Evolutionary conservation across 2,888 invertebrate genomes (phyloP), one percentile per base, ranked within the genome.

Genomic region (Catocala sponsa): DNA sequence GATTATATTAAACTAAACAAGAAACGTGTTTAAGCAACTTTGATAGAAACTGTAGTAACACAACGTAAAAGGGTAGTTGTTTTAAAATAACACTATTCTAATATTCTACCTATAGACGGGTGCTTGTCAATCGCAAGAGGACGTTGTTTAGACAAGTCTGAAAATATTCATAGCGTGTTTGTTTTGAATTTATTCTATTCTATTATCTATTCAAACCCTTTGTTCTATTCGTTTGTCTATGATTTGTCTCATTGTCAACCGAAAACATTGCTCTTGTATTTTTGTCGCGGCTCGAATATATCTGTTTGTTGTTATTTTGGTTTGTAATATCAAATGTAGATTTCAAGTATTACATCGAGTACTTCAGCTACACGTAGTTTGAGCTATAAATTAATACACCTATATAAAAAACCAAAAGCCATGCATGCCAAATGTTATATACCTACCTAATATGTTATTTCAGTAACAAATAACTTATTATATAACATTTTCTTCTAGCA

Each of bases 171-270:
- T 80, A 80, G 77, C 79, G 78, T 90, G 88, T 90, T 92, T 93
- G 91, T 93, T 92, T 91, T 87, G 82, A 86, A 84, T 90, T 86
- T 70, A 70, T 70, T 70, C 62, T 86, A 80, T 83, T 89, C 91
- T 89, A 92, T 92, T 91, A 82, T 91, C 89, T 89, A 90, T 87
- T 88, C 80, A 86, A 89, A 84, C 87, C 89, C 88, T 92, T 93
- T 94, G 93, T 92, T 88, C 85, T 86, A 82, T 74, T 76, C 84
- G 86, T 85, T 87, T 87, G 83, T 84, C 81, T 82, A 82, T 78
- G 76, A 80, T 79, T 76, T 76, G 85, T 86, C 81, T 89, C 85
- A 89, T 89, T 91, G 91, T 88, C 80, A 86, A 86, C 78, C 76
- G 80, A 89, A 90, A 90, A 91, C 91, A 91, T 88, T 78, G 82